Base-by-base conservation (phyloP, 2,888 invertebrate species). In the Auanema freiburgensis region DNA sequence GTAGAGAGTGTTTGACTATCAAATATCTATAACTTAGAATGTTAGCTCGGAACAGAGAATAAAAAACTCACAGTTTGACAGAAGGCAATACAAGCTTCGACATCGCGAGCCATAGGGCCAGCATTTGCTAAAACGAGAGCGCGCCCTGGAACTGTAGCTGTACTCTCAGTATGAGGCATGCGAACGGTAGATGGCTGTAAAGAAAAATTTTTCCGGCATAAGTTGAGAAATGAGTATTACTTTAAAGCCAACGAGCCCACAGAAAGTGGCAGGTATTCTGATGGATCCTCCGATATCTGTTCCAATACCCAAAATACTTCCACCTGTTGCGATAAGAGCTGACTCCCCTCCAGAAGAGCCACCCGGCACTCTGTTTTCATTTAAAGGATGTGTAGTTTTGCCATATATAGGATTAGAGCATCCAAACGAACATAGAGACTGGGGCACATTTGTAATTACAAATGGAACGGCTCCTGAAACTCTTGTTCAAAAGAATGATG, bases 311-410 rank as follows among this genome's bases (percentile, higher is more conserved):
- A 87, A 69, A 1, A 85, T 67, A 2, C 85, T 85, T 0, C 85
- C 87, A 12, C 85, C 84, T 3, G 79, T 79, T 0, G 84, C 85
- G 41, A 87, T 79, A 1, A 87, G 77, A 3, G 86, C 85, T 2
- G 81, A 86, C 67, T 85, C 85, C 8, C 85, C 87, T 1, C 87
- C 86, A 0, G 85, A 84, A 0, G 86, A 86, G 0, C 87, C 87
- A 1, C 87, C 87, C 6, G 85, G 84, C 2, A 72, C 69, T 42
- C 69, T 54, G 42, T n/a, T 50, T 6, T 4, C 18, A 25, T 44
- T 33, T 49, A 64, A 43, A 24, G 69, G 71, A 57, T 71, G 62
- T 24, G 55, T 63, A 5, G 71, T 71, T 14, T 52, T 62, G 12
- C 85, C 85, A 71, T 82, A 85, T n/a, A 85, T 77, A 0, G 85